phyloP scores from a whole-genome alignment of 1,140 invertebrate species.

The Aphis craccivora region DNA sequence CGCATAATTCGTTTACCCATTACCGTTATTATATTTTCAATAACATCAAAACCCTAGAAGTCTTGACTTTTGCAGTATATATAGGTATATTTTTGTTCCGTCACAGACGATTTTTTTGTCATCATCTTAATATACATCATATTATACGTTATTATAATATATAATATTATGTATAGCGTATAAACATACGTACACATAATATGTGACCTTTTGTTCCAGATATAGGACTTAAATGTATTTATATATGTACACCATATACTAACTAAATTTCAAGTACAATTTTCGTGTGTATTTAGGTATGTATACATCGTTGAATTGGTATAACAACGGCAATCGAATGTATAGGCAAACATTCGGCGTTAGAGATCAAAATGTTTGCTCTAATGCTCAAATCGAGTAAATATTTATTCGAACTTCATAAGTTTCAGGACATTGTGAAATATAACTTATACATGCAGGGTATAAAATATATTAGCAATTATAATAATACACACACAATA shows the following conservation, averaged over 20 bases:
- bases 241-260: background rate
- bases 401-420: background rate
- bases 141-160: background rate
- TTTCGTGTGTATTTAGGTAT: background rate
- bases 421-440: background rate
- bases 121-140: background rate
- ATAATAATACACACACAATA: background rate
- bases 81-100: background rate
- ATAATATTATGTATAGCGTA: background rate
- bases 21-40: conserved; percentile 36
- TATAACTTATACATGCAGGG: background rate
- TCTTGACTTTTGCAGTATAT: background rate
- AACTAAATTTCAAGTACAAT: background rate
- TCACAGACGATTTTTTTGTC: background rate
- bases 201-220: background rate
- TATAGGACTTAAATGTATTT: background rate
- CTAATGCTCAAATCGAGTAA: conserved; percentile 14
- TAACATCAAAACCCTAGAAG: background rate
- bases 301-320: background rate
- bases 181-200: background rate
- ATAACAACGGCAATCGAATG: background rate
- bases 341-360: background rate
- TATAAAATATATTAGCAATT: conserved; percentile 6
- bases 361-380: conserved; percentile 4
- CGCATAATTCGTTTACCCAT: conserved; percentile 33